Percentiles rank a stretch among this genome's conserved stretches.
Conservation (phyloP, 2,797 vertebrate genomes). For the Poeciliopsis infans region DNA sequence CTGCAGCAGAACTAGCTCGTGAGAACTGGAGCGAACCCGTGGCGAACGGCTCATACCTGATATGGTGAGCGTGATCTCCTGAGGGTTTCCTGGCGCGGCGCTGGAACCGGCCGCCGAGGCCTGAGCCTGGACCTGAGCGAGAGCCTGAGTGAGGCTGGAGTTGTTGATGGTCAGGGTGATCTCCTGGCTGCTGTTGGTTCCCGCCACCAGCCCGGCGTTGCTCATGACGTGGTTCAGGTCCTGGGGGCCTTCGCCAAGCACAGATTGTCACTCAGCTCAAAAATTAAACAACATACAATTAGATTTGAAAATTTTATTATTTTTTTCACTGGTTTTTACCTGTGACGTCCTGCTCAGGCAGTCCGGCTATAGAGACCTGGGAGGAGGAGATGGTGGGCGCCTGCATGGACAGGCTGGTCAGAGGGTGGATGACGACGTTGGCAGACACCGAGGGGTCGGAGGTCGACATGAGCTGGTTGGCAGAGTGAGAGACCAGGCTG, state of each 20-base stretch:
- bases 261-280: background rate
- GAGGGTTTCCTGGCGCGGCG: slow-evolving; percentile 81
- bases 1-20: background rate
- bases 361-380: slow-evolving; percentile 85
- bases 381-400: slow-evolving; percentile 84
- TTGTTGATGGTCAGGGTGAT: slow-evolving; percentile 98
- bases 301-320: too few species aligned
- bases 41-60: slow-evolving; percentile 81
- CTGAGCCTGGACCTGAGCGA: slow-evolving; percentile 90
- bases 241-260: slow-evolving; percentile 82
- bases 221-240: slow-evolving; percentile 92
- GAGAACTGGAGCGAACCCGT: background rate
- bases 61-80: slow-evolving; percentile 98
- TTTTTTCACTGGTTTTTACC: slow-evolving; percentile 66
- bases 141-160: slow-evolving; percentile 90
- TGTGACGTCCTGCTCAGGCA: slow-evolving; percentile 87
- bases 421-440: slow-evolving; percentile 93
- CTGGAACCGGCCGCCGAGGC: slow-evolving; percentile 80
- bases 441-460: slow-evolving; percentile 84
- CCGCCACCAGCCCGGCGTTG: slow-evolving; percentile 84
- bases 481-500: slow-evolving; percentile 76
- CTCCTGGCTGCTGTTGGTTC: slow-evolving; percentile 85
- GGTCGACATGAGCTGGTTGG: slow-evolving; percentile 81
- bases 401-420: slow-evolving; percentile 90
- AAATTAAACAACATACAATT: background rate